phyloP scores from a whole-genome alignment of 35 echinoderm and acorn worm genomes.

The Apostichopus parvimensis region DNA sequence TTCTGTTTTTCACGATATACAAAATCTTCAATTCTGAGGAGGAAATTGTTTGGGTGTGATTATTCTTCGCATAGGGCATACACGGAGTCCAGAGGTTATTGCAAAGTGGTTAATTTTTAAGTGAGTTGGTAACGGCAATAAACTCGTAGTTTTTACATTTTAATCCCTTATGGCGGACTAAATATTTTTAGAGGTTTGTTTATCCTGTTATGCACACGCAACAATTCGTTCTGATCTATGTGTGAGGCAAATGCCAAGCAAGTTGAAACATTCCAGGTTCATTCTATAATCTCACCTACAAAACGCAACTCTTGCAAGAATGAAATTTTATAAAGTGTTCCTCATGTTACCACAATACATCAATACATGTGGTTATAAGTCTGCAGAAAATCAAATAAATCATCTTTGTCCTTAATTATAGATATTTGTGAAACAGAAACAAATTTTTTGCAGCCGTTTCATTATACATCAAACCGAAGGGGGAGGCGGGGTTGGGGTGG shows the following conservation, averaged over 20 bases:
- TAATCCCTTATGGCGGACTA: slow-evolving; percentile 2
- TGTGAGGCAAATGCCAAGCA: background rate
- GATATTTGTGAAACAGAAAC: background rate
- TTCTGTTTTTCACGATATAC: no score
- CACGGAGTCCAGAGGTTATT: background rate
- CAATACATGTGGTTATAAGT: no score
- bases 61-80: background rate
- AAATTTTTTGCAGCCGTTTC: background rate
- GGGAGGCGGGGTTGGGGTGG: background rate
- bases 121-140: background rate
- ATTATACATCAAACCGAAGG: background rate
- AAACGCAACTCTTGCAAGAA: background rate
- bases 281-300: no score
- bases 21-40: background rate
- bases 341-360: no score
- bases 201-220: slow-evolving; percentile 4
- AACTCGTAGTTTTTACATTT: background rate
- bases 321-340: background rate
- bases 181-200: slow-evolving; percentile 23
- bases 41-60: background rate
- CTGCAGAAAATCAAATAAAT: background rate
- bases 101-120: background rate
- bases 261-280: no score
- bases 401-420: background rate
- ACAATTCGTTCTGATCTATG: background rate